A percentile compares a stretch with the other conserved stretches of the same genome.
These are phyloP conservation scores for Poecilus cupreus DNA, from an alignment of 2,888 invertebrate species.

Conservation along the genomic window DNA sequence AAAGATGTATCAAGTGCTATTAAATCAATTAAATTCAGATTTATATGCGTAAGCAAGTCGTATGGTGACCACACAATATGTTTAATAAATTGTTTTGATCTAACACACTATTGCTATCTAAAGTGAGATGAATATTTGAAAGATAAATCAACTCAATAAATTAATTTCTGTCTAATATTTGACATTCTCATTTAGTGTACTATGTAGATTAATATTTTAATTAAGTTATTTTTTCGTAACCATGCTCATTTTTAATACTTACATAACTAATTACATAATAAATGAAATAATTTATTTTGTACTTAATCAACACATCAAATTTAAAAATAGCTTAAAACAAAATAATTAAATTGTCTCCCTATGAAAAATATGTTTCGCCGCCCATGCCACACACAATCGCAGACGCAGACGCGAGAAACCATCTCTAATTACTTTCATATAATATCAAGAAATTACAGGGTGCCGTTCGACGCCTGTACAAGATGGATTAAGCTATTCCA, in stretches of 20 bases:
- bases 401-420: conserved; percentile 5
- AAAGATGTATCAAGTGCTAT: too few species aligned
- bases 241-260: neutral
- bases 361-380: conserved; percentile 31
- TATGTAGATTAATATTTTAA: conserved; percentile 22
- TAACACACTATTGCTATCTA: too few species aligned
- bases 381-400: conserved; percentile 42
- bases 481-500: conserved; percentile 52
- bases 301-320: conserved; percentile 7
- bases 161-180: too few species aligned
- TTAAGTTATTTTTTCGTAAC: neutral
- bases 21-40: too few species aligned
- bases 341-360: conserved; percentile 20
- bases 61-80: too few species aligned
- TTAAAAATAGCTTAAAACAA: conserved; percentile 29
- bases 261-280: conserved; percentile 1
- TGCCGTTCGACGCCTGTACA: conserved; percentile 39
- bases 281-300: conserved; percentile 4
- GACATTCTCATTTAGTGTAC: too few species aligned
- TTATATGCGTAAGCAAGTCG: too few species aligned
- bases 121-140: too few species aligned
- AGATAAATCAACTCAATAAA: too few species aligned
- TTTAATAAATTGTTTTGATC: too few species aligned
- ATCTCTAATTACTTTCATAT: conserved; percentile 50
- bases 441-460: conserved; percentile 53